A percentile compares a stretch with the other conserved stretches of the same genome.
These are phyloP conservation scores for Empidonax traillii DNA, from an alignment of 2,113 vertebrate genomes.

Conservation along the genomic window DNA sequence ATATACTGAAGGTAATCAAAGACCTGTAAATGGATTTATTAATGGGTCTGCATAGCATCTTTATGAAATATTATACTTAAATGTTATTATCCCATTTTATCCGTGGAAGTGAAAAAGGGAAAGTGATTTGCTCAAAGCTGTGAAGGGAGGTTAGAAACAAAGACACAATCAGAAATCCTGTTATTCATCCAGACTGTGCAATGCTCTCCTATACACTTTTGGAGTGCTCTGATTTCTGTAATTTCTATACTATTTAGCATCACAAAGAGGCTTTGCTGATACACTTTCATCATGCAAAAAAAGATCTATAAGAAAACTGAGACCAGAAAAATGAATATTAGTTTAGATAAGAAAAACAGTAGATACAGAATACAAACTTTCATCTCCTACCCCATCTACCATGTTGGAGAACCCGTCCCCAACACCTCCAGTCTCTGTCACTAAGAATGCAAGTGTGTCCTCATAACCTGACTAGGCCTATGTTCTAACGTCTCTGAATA, in stretches of 20 bases:
- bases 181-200: neutral
- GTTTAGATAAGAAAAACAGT: neutral
- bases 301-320: neutral
- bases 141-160: neutral
- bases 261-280: neutral
- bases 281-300: neutral
- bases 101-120: neutral
- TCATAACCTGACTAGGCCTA: neutral
- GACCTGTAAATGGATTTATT: neutral
- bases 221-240: neutral
- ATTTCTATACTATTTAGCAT: neutral
- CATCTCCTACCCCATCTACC: neutral
- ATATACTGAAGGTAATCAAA: conserved; percentile 4
- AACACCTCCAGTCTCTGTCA: neutral
- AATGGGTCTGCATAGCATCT: neutral
- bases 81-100: neutral
- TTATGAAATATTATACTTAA: neutral
- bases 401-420: neutral
- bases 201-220: neutral
- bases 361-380: neutral
- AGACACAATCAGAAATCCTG: neutral
- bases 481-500: neutral
- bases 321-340: neutral
- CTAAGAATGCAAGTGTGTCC: neutral
- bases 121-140: neutral